Evolutionary conservation across 2,797 vertebrate species (phyloP).

Genomic region (Periparus ater): DNA sequence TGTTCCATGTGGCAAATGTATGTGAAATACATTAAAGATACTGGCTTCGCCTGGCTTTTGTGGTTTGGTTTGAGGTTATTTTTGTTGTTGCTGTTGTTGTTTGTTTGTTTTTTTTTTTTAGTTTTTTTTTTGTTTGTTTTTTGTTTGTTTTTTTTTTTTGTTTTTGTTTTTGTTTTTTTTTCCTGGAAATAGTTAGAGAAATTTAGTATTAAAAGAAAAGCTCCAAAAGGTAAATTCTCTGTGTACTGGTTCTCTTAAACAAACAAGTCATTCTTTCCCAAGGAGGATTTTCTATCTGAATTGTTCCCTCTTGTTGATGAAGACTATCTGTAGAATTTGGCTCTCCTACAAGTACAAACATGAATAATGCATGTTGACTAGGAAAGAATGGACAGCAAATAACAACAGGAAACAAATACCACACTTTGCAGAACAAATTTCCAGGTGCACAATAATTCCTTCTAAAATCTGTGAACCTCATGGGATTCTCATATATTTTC

Average conservation of each 20-base stretch:
- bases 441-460: conserved; percentile 66
- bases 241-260: not conserved
- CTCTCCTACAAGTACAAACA: conserved; percentile 50
- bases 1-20: not conserved
- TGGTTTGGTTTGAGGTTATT: too few species aligned
- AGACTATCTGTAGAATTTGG: conserved; percentile 56
- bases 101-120: too few species aligned
- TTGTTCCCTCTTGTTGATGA: conserved; percentile 45
- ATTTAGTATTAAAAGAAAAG: not conserved
- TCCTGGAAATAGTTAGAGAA: not conserved
- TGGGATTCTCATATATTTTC: conserved; percentile 70
- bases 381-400: conserved; percentile 60
- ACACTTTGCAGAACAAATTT: conserved; percentile 66
- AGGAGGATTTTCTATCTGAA: conserved; percentile 47
- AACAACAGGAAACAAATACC: conserved; percentile 68
- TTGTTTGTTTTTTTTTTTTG: too few species aligned
- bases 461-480: conserved; percentile 66
- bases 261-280: conserved; percentile 23
- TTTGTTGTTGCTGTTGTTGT: too few species aligned
- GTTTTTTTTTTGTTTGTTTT: too few species aligned
- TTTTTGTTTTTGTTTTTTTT: not conserved
- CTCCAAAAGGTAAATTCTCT: not conserved
- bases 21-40: not conserved
- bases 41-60: not conserved
- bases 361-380: conserved; percentile 68